Conservation (phyloP, 2,888 invertebrate species). For the Meta bourneti region DNA sequence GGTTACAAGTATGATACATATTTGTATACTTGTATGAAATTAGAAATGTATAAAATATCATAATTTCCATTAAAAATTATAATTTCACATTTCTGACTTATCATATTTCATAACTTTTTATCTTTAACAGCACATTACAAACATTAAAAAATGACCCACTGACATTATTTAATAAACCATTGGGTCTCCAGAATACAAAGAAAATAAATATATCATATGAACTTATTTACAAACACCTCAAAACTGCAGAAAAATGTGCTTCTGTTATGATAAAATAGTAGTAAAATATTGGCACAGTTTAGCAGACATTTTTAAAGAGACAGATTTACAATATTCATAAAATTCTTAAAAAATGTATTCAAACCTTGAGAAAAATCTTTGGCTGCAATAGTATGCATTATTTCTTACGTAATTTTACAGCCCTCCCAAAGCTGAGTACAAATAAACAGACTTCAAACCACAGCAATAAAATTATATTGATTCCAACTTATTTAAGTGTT, state of each 20-base stretch:
- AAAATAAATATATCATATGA: conserved; percentile 50
- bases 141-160: conserved; percentile 57
- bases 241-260: conserved; percentile 58
- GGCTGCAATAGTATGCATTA: neutral
- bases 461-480: neutral
- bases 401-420: neutral
- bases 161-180: conserved; percentile 32
- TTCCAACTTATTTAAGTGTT: neutral
- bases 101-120: conserved; percentile 31
- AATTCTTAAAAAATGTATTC: conserved; percentile 26
- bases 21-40: conserved; percentile 56
- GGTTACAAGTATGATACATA: conserved; percentile 60
- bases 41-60: conserved; percentile 68
- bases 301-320: conserved; percentile 52
- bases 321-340: conserved; percentile 18
- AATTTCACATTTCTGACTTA: conserved; percentile 23
- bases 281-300: conserved; percentile 70
- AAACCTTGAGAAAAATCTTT: conserved; percentile 36
- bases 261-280: conserved; percentile 46
- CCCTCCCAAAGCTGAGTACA: neutral
- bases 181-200: conserved; percentile 48
- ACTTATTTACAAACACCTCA: conserved; percentile 66
- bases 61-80: conserved; percentile 46
- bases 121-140: conserved; percentile 40
- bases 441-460: neutral